Evolutionary conservation across 2,797 vertebrate genomes (phyloP).

Genomic region (Notoglanidium macrostoma): DNA sequence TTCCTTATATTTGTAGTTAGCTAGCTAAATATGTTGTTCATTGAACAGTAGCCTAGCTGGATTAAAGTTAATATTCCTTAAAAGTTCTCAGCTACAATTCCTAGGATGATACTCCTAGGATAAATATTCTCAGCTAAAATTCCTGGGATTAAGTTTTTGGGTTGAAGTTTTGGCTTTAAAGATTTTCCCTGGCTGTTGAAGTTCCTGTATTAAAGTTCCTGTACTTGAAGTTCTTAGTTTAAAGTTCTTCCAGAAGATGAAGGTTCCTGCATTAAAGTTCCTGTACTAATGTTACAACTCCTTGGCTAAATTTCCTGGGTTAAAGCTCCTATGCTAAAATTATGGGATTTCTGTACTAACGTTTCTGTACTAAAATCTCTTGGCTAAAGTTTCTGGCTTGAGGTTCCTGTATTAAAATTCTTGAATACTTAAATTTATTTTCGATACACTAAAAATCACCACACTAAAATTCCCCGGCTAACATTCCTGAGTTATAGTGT

Average conservation of each 20-base stretch:
- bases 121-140: background rate
- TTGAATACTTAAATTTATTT: too few relatives aligned
- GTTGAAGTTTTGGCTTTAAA: background rate
- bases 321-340: background rate
- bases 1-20: background rate
- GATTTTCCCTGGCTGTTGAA: background rate
- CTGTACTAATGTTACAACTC: background rate
- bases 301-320: background rate
- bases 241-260: background rate
- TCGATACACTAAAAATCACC: too few relatives aligned
- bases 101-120: background rate
- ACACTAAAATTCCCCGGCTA: background rate
- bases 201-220: background rate
- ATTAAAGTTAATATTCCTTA: background rate
- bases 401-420: background rate
- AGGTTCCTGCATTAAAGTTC: background rate
- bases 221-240: background rate
- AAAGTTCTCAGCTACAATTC: background rate
- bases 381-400: background rate
- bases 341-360: background rate
- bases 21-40: background rate
- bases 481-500: background rate
- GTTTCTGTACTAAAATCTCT: background rate
- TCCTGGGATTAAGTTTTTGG: background rate
- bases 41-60: background rate